Conservation (phyloP, 2,888 invertebrate genomes). For the Nemotelus nigrinus region DNA sequence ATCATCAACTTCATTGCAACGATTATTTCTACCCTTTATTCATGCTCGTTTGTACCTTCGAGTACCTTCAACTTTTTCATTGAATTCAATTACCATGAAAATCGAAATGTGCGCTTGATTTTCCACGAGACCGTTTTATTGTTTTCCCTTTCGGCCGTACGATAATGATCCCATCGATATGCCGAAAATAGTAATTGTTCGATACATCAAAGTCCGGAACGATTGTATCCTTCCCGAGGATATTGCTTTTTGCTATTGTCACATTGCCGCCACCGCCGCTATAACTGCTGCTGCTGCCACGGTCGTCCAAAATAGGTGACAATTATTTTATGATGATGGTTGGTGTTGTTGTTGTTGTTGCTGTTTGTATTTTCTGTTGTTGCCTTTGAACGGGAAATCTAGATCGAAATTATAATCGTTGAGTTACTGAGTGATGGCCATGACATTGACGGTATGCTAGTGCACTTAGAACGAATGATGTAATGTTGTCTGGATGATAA, state of each 20-base stretch:
- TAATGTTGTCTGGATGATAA: constrained; percentile 27
- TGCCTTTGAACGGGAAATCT: not conserved
- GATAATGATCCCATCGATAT: not conserved
- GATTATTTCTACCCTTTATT: not conserved
- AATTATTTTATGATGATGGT: constrained; percentile 36
- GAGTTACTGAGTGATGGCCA: not conserved
- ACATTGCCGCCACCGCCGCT: not conserved
- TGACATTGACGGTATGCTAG: not conserved
- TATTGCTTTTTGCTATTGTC: constrained; percentile 7
- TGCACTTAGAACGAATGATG: constrained; percentile 11
- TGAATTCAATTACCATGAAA: constrained; percentile 32
- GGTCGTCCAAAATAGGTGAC: constrained; percentile 29
- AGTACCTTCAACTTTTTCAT: not conserved
- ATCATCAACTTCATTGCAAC: not conserved
- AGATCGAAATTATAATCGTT: not conserved
- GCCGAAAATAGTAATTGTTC: not conserved
- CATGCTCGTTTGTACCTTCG: not conserved
- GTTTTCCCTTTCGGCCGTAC: not conserved
- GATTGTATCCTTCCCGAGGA: constrained; percentile 37
- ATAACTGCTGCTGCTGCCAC: too few species aligned
- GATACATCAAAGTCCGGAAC: constrained; percentile 27
- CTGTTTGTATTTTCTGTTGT: not conserved
- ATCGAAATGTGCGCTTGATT: not conserved
- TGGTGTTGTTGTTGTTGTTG: not conserved
- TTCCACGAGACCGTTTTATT: constrained; percentile 8